Evolutionary conservation across 2,888 invertebrate species (phyloP), one percentile per base, ranked within the genome.

Genomic region (Dasypogon diadema): DNA sequence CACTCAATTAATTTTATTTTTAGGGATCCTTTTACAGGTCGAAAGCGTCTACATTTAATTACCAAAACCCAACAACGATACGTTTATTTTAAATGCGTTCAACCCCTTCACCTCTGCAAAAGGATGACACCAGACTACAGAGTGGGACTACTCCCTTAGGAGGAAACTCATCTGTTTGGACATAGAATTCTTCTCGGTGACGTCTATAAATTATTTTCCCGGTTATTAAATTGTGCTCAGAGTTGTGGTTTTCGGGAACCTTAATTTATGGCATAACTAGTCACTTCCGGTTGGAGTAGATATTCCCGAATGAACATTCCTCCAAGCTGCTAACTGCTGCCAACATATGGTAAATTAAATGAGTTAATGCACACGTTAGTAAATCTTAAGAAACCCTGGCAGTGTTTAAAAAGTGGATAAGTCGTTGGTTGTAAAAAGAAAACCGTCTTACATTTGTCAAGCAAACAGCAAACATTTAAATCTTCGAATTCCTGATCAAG

Each of bases 261-360:
- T 70, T 70, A 70, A 70, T 70, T 70, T 70, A 70, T 70, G 54
- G 70, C 70, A 54, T 30, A 54, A 54, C 70, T 70, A 70, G 54
- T 70, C 54, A 70, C 70, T 54, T 70, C 54, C 51, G 51, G 34
- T 18, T 26, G 70, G 34, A 30, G 54, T 30, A 30, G 26, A 26
- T 42, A 26, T 48, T 16, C 18, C 42, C 42, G 6, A 24, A 22
- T n/a, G 65, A 46, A 48, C 46, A 65, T 65, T 48, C 65, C 42
- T 18, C 12, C 8, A 2, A n/a, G 8, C n/a, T n/a, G 65, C 8
- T 10, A n/a, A n/a, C 65, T 46, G 24, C 24, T 65, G 22, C 22
- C 48, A 46, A 46, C 46, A n/a, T 12, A 16, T 42, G 14, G 22
- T 24, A 21, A 14, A 18, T 42, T 12, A 24, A 42, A 42, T 22